Evolutionary conservation across 2,888 invertebrate species (phyloP).

Genomic region (Eristalis arbustorum): DNA sequence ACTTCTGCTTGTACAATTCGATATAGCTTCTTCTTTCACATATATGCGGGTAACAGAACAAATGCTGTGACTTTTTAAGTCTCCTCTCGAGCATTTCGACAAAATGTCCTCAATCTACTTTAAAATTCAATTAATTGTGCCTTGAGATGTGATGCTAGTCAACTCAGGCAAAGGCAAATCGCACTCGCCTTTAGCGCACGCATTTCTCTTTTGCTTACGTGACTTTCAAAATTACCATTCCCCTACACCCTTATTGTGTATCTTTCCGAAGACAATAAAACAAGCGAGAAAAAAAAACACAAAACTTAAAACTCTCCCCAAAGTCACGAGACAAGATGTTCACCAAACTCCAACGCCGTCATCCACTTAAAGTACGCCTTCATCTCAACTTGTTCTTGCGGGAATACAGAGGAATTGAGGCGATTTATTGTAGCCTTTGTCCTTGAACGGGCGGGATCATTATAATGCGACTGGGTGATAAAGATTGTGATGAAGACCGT

Average conservation of each 20-base stretch:
- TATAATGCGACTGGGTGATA: slow-evolving; percentile 42
- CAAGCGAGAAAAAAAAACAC: too few species aligned
- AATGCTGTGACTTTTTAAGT: too few species aligned
- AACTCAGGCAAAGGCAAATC: not conserved
- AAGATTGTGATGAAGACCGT: slow-evolving; percentile 47
- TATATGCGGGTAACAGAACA: too few species aligned
- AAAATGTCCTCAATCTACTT: not conserved
- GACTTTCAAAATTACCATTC: not conserved
- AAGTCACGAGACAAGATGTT: slow-evolving; percentile 31
- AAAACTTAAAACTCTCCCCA: slow-evolving; percentile 22
- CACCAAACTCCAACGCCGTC: slow-evolving; percentile 16
- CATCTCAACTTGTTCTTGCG: not conserved
- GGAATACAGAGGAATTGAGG: not conserved
- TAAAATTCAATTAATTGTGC: not conserved
- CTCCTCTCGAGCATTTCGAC: not conserved
- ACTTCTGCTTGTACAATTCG: too few species aligned
- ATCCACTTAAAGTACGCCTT: not conserved
- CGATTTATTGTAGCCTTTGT: not conserved
- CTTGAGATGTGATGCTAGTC: not conserved
- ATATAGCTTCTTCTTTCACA: too few species aligned
- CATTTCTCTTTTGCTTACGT: not conserved
- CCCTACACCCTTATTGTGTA: not conserved
- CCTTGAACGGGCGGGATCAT: slow-evolving; percentile 3
- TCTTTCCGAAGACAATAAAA: not conserved
- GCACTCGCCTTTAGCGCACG: not conserved